Evolutionary conservation across 1,140 invertebrate species (phyloP).

Genomic region (Anoplolepis gracilipes): DNA sequence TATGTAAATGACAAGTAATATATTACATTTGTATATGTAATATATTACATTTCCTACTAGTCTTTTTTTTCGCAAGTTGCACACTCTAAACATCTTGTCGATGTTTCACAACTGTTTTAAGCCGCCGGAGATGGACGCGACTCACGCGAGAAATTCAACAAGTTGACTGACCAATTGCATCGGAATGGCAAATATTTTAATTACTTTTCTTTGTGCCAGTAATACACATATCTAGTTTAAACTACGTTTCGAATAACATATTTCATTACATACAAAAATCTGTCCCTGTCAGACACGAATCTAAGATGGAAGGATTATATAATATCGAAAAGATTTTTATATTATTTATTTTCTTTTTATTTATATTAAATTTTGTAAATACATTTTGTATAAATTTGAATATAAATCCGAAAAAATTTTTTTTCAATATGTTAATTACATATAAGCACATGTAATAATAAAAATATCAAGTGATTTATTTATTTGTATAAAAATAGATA

Average conservation of each 20-base stretch:
- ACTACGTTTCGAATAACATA: background rate
- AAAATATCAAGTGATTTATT: background rate
- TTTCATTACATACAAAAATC: background rate
- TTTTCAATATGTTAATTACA: background rate
- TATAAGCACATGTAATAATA: background rate
- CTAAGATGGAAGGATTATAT: background rate
- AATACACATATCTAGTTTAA: background rate
- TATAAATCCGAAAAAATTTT: background rate
- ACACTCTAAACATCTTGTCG: background rate
- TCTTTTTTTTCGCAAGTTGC: constrained; percentile 29
- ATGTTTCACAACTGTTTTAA: constrained; percentile 36
- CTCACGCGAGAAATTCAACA: constrained; percentile 51
- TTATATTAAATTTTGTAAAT: constrained; percentile 8
- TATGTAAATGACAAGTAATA: too few species aligned
- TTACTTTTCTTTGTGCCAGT: background rate
- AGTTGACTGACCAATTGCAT: constrained; percentile 37
- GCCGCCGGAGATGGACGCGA: constrained; percentile 29
- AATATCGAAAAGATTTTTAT: background rate
- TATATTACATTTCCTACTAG: background rate
- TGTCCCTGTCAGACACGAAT: background rate
- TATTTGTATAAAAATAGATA: background rate
- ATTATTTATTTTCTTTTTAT: background rate
- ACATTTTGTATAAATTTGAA: background rate
- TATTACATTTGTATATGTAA: too few species aligned
- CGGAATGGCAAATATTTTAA: constrained; percentile 20